Conservation (phyloP, 2,888 invertebrate genomes). For the Oscheius sp. region DNA sequence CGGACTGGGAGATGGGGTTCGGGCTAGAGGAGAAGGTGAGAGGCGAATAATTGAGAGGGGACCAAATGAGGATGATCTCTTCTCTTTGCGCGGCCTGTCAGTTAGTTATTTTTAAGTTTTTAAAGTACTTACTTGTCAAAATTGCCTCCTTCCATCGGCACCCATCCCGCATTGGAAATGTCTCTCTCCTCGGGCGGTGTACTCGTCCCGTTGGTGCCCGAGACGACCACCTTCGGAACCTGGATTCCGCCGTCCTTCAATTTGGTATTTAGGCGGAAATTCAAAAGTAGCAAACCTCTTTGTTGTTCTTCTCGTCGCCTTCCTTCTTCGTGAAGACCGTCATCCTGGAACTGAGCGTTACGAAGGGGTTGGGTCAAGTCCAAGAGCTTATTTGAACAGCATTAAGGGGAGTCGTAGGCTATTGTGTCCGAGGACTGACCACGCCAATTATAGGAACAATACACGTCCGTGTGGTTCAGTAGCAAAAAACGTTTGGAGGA, state of each 20-base stretch:
- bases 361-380: constrained; percentile 22
- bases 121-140: constrained; percentile 48
- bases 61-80: constrained; percentile 63
- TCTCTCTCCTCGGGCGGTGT: constrained; percentile 47
- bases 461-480: neutral
- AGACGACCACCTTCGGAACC: constrained; percentile 53
- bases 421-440: constrained; percentile 21
- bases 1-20: constrained; percentile 61
- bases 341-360: constrained; percentile 43
- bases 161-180: constrained; percentile 58
- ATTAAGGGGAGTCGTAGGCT: neutral
- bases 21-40: constrained; percentile 61
- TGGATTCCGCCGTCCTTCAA: constrained; percentile 14
- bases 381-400: constrained; percentile 29
- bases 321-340: constrained; percentile 63
- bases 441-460: constrained; percentile 2
- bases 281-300: constrained; percentile 4
- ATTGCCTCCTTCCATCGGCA: constrained; percentile 61
- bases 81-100: constrained; percentile 48
- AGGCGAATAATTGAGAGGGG: constrained; percentile 63
- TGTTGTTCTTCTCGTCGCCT: constrained; percentile 49
- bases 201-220: constrained; percentile 33
- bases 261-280: neutral
- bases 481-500: too few relatives aligned
- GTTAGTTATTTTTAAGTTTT: neutral